Percentiles rank a stretch among this genome's conserved stretches.
Conservation (phyloP, 2,888 invertebrate genomes). For the Frankliniella intonsa region DNA sequence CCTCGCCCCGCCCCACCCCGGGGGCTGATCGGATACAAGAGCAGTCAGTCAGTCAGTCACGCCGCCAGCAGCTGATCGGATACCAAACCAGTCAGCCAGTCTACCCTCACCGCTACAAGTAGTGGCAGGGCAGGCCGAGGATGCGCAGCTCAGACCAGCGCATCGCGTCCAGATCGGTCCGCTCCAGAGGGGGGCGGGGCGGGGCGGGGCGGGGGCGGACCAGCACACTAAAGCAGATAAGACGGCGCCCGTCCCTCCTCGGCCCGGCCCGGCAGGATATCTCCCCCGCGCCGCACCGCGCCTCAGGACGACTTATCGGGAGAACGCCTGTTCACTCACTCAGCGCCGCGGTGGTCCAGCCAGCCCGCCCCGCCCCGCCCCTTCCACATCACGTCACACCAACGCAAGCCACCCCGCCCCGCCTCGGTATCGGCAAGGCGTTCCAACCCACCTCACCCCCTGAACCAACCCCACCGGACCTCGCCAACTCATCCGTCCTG, state of each 20-base stretch:
- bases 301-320: background rate
- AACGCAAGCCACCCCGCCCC: background rate
- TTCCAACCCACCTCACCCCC: background rate
- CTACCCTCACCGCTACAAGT: no score
- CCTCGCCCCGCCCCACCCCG: no score
- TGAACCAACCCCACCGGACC: background rate
- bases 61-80: no score
- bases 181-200: background rate
- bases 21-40: no score
- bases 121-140: no score
- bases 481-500: slow-evolving; percentile 2
- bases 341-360: background rate
- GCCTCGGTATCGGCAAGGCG: background rate
- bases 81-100: no score
- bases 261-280: no score
- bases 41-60: no score
- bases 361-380: background rate
- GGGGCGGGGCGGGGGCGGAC: background rate
- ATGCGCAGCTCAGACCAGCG: no score
- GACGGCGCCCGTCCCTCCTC: background rate
- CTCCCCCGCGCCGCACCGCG: background rate
- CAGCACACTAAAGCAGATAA: background rate
- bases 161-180: no score
- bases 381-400: background rate
- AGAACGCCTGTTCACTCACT: no score